Base-by-base conservation (phyloP, 2,888 invertebrate genomes). In the Oxyteleia sp. region DNA sequence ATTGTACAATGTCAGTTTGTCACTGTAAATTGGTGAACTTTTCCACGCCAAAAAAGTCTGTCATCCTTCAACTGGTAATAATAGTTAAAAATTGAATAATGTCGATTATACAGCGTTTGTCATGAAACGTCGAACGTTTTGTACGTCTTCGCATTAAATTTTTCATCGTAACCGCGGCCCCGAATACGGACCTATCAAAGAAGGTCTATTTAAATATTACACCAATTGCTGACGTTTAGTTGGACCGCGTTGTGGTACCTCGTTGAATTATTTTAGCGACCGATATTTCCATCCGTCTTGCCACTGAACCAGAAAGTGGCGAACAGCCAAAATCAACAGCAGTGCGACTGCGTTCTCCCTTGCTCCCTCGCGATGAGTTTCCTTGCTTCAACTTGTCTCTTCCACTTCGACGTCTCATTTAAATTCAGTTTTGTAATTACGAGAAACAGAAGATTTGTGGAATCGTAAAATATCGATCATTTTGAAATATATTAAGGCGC, bases 221-320 rank as follows among this genome's bases (percentile, higher is more conserved):
- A 87, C 87, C 88, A 82, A 84, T 84, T 79, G 86, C 80, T 81
- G 84, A 78, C 82, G 85, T 87, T 87, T 86, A 61, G 84, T 82
- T 66, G 79, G 72, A 69, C 81, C 53, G 79, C 74, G 79, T 57
- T 86, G 87, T 85, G 88, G 87, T 85, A 85, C 87, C 86, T 87
- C 88, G 91, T 91, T 90, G 89, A 93, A 92, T 93, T 93, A 93
- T 93, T 93, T 93, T 92, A 92, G 92, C 92, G 90, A 89, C 91
- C 92, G 92, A 93, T 93, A 93, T 93, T 93, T 93, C 92, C 91
- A 93, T 93, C 92, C 91, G 89, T 91, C 87, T 89, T 86, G 88
- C 88, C 87, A 88, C 88, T 90, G 87, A 89, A 90, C 89, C 87
- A 80, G 88, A 86, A 88, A 82, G 74, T 82, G 82, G 82, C 82